phyloP scores from a whole-genome alignment of 2,113 vertebrate genomes.

The Lamprotornis superbus region DNA sequence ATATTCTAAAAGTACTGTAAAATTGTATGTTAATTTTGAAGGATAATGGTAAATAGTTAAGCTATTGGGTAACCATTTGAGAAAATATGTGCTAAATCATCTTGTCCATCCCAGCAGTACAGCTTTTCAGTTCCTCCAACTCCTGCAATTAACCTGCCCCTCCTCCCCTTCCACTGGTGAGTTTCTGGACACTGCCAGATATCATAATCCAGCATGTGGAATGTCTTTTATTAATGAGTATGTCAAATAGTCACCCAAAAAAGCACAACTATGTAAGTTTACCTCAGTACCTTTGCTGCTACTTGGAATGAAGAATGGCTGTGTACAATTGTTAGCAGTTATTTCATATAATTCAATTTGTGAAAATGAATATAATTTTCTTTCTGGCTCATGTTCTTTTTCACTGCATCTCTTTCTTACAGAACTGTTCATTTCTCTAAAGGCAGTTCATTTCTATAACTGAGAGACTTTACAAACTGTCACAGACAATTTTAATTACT shows the following conservation, averaged over 20 bases:
- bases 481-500: conserved; percentile 27
- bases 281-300: neutral
- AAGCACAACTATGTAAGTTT: neutral
- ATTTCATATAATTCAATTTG: neutral
- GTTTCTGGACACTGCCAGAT: neutral
- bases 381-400: neutral
- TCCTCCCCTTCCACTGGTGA: neutral
- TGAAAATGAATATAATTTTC: conserved; percentile 5
- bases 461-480: neutral
- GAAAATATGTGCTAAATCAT: neutral
- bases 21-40: neutral
- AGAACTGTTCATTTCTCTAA: neutral
- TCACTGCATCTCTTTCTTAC: neutral
- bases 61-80: neutral
- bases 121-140: neutral
- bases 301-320: neutral
- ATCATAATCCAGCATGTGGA: neutral
- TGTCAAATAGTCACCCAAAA: neutral
- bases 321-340: neutral
- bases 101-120: neutral
- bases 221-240: neutral
- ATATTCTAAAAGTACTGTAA: neutral
- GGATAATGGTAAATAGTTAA: neutral
- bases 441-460: neutral
- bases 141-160: neutral